Conservation (phyloP, 2,888 invertebrate genomes). For the Chelonus formosanus region DNA sequence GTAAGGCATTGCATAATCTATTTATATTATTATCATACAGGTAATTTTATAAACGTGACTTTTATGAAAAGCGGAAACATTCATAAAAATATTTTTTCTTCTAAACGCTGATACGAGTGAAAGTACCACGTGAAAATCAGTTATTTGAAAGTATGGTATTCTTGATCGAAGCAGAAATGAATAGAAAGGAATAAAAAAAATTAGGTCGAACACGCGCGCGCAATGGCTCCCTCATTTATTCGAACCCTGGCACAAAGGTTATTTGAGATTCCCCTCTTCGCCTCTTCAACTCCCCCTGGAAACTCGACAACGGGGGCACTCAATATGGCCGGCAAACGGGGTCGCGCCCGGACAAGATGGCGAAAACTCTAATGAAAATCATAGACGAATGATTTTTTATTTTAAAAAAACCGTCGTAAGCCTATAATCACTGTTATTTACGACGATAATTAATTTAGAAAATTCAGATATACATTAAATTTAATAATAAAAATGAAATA, state of each 20-base stretch:
- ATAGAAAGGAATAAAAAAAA: constrained; percentile 43
- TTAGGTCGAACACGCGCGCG: constrained; percentile 35
- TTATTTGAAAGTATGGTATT: too few species aligned
- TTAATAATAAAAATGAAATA: too few species aligned
- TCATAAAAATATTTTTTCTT: too few species aligned
- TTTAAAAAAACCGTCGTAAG: neutral
- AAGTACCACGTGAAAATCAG: too few species aligned
- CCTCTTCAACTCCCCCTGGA: constrained; percentile 40
- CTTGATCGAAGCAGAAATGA: neutral
- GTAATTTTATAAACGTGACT: too few species aligned
- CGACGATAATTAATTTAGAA: neutral
- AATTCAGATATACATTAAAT: too few species aligned
- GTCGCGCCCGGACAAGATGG: constrained; percentile 61
- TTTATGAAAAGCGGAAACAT: too few species aligned
- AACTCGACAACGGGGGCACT: constrained; percentile 51
- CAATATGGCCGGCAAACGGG: constrained; percentile 60
- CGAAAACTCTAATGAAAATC: constrained; percentile 48
- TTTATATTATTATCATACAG: constrained; percentile 51
- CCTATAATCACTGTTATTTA: neutral
- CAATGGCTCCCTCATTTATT: constrained; percentile 28
- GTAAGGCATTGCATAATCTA: constrained; percentile 55
- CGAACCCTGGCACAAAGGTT: constrained; percentile 35
- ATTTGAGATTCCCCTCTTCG: constrained; percentile 31
- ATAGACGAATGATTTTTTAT: constrained; percentile 4
- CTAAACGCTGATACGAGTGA: too few species aligned